A percentile compares a stretch with the other conserved stretches of the same genome.
phyloP scores from a whole-genome alignment of 2,113 vertebrate genomes.

The Myotis lucifugus region DNA sequence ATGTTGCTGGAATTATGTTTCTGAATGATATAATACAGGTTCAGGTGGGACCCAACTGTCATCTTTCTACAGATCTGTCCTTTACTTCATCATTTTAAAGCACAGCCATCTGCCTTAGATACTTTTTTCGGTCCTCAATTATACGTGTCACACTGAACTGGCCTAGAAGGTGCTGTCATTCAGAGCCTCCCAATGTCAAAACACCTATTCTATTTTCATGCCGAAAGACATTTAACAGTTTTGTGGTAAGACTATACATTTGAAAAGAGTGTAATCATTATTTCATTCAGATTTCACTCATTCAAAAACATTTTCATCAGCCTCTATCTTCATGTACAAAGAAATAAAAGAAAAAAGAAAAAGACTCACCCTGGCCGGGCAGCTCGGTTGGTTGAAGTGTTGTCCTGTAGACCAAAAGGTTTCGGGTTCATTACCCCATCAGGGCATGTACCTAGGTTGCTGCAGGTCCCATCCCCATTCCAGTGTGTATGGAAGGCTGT shows the following conservation, averaged over 20 bases:
- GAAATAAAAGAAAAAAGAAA: not conserved
- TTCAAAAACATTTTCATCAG: conserved; percentile 42
- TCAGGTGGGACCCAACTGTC: conserved; percentile 54
- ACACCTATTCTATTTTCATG: conserved; percentile 26
- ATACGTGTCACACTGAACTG: not conserved
- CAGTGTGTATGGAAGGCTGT: not conserved
- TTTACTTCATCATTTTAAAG: conserved; percentile 66
- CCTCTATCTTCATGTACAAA: not conserved
- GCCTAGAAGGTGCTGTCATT: not conserved
- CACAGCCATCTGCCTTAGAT: conserved; percentile 29
- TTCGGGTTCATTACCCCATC: not conserved
- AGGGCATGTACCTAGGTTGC: not conserved
- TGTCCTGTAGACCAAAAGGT: not conserved
- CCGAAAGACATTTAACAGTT: conserved; percentile 42
- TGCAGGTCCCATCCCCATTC: not conserved
- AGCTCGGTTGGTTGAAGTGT: not conserved
- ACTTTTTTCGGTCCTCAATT: not conserved
- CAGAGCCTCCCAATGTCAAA: not conserved
- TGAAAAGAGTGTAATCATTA: not conserved
- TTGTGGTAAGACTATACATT: conserved; percentile 15
- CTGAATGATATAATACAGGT: conserved; percentile 61
- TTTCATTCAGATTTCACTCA: conserved; percentile 23
- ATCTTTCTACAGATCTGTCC: conserved; percentile 66
- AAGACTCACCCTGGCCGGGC: not conserved
- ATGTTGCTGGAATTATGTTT: conserved; percentile 56